Percentiles rank a stretch among this genome's conserved stretches.
phyloP scores from a whole-genome alignment of 2,113 vertebrate species.

The Coracopsis vasa region DNA sequence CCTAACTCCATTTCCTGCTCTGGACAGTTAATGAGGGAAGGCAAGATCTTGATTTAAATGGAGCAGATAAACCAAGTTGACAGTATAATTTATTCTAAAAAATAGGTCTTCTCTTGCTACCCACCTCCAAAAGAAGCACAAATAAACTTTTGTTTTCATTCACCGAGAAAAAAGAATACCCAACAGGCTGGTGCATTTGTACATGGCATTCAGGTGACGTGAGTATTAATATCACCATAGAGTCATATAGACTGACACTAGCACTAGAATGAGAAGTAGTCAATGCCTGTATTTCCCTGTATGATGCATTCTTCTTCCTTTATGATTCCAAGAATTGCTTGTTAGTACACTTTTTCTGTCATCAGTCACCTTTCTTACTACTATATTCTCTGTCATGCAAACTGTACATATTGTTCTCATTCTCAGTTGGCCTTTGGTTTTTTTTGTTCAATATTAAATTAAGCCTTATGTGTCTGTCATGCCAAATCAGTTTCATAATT shows the following conservation, averaged over 20 bases:
- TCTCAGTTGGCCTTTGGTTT: neutral
- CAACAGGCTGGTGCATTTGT: neutral
- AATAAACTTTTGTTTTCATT: neutral
- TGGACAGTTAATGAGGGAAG: neutral
- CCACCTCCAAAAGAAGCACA: neutral
- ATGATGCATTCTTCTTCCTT: neutral
- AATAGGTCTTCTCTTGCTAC: neutral
- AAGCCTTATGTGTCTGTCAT: neutral
- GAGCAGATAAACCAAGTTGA: neutral
- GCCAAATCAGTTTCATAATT: neutral
- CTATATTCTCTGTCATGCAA: neutral
- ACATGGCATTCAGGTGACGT: neutral
- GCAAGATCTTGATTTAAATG: neutral
- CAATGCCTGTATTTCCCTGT: neutral
- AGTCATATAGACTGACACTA: neutral
- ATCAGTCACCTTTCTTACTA: neutral
- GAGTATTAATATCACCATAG: neutral
- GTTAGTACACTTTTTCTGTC: neutral
- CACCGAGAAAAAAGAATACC: fast-evolving
- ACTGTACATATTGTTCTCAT: neutral
- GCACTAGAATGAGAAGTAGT: neutral
- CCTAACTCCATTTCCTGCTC: neutral
- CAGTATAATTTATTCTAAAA: neutral
- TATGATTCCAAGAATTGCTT: neutral
- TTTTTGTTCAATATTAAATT: neutral